Base-by-base conservation (phyloP, 1,140 invertebrate species). In the Diachasmimorpha longicaudata region DNA sequence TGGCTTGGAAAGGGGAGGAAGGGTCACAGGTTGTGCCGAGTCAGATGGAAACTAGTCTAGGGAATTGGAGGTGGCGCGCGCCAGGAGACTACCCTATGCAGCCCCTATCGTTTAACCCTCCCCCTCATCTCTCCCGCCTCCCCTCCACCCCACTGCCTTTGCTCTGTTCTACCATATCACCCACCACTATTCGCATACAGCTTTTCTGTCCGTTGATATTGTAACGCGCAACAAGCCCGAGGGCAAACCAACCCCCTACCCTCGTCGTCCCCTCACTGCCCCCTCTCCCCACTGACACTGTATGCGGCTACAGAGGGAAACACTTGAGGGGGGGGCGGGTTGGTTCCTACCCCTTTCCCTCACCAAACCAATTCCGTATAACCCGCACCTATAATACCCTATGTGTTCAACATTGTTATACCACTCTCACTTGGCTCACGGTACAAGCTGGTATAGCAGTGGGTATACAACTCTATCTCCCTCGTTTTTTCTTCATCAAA, bases 1-100 rank as follows among this genome's bases (percentile, higher is more conserved):
- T 52, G 2, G 31, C 2, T 3, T 2, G 31, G 31, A 2, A 6
- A 31, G 31, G 31, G 31, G 31, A 31, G 31, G 31, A 6, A 31
- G 31, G 31, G n/a, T n/a, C 31, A 31, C 31, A 31, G 81, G 77
- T 81, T 78, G 79, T 79, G 77, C 83, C 82, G 80, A 70, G 79
- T 73, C 77, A 75, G 81, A 82, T 84, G 82, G 81, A 83, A 83
- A 84, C 83, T 83, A 79, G 80, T 80, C 80, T 82, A 83, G 83
- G 81, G 81, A 84, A 84, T 84, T 83, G 81, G 78, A 80, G 79
- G 74, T 78, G 78, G 79, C 79, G 79, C 70, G 67, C 77, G n/a
- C 66, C 36, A 19, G 6, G 42, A 48, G 46, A 36, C 46, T 14
- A 31, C 4, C 19, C 19, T 48, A 72, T 52, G 42, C 11, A 72